A percentile compares a stretch with the other conserved stretches of the same genome.
Evolutionary conservation across 2,113 vertebrate genomes (phyloP).

Genomic region (Ivindomyrus marchei): DNA sequence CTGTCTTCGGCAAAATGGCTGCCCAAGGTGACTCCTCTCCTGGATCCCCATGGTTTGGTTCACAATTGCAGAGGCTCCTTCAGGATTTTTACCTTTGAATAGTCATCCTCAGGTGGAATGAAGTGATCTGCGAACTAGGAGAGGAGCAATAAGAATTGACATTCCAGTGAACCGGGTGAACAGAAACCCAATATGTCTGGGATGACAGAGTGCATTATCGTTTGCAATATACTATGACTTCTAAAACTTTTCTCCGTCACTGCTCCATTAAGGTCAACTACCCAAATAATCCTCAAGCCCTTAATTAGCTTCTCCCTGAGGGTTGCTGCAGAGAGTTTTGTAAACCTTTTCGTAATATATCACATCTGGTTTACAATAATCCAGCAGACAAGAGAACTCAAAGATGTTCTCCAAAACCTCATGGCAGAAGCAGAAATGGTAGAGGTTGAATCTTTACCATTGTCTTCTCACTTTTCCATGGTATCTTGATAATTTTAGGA

Average conservation of each 20-base stretch:
- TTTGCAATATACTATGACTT: neutral
- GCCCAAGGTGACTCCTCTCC: neutral
- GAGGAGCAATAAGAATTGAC: neutral
- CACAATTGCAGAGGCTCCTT: neutral
- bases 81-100: neutral
- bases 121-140: neutral
- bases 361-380: neutral
- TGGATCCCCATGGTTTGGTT: neutral
- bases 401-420: neutral
- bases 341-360: neutral
- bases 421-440: neutral
- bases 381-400: neutral
- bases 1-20: neutral
- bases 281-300: neutral
- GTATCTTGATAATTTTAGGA: neutral
- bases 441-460: neutral
- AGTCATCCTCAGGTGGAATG: neutral
- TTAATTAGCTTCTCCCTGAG: neutral
- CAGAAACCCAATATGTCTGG: neutral
- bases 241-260: neutral
- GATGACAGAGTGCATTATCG: neutral
- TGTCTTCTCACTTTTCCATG: neutral
- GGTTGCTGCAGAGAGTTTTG: neutral
- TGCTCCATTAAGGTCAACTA: neutral
- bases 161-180: neutral